phyloP scores from a whole-genome alignment of 1,140 invertebrate species.

The Hylaeus volcanicus region DNA sequence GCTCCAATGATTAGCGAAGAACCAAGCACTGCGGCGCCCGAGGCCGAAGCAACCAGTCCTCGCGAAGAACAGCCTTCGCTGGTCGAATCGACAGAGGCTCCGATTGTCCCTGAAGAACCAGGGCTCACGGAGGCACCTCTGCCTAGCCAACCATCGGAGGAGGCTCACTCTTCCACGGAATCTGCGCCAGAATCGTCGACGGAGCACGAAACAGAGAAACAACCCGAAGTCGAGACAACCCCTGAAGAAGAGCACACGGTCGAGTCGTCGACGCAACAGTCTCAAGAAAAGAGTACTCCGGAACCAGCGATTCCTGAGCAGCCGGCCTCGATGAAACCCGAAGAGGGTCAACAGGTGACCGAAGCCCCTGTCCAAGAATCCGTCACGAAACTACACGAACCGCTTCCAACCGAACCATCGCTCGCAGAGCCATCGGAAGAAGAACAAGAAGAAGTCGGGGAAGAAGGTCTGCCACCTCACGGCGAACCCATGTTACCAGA shows the following conservation, averaged over 20 bases:
- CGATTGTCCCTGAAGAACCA: conserved; percentile 19
- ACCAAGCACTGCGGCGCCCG: conserved; percentile 11
- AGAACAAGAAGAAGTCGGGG: conserved; percentile 47
- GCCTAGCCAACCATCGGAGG: conserved; percentile 13
- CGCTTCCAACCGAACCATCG: conserved; percentile 19
- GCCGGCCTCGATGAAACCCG: conserved; percentile 37
- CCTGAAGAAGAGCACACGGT: conserved; percentile 12
- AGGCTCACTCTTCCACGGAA: conserved; percentile 20
- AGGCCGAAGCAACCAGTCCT: conserved; percentile 22
- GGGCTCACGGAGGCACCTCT: not conserved
- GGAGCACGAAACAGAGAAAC: conserved; percentile 11
- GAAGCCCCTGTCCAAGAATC: conserved; percentile 19
- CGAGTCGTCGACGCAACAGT: conserved; percentile 22
- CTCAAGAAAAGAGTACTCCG: conserved; percentile 35
- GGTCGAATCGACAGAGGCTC: conserved; percentile 20
- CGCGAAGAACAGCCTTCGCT: conserved; percentile 7
- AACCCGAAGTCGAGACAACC: conserved; percentile 8
- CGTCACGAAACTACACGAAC: conserved; percentile 8
- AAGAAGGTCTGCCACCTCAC: conserved; percentile 62
- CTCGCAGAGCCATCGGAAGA: conserved; percentile 41
- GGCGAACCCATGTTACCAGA: conserved; percentile 55
- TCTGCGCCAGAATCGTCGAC: conserved; percentile 11
- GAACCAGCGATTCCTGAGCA: conserved; percentile 25
- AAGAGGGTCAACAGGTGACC: conserved; percentile 46
- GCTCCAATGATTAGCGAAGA: conserved; percentile 14